phyloP scores from a whole-genome alignment of 2,113 vertebrate genomes.

The Recurvirostra avosetta region DNA sequence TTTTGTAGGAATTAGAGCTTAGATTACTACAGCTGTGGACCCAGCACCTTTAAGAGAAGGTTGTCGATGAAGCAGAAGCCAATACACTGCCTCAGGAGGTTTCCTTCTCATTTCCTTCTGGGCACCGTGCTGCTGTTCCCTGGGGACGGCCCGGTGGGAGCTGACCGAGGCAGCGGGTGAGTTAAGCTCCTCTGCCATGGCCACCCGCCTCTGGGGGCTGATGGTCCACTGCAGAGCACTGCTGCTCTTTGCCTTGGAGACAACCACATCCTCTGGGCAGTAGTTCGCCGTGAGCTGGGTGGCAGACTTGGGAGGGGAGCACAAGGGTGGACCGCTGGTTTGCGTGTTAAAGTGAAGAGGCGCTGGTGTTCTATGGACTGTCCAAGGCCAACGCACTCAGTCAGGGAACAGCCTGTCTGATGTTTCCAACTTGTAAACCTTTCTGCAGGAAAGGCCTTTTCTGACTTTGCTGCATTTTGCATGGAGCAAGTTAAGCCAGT shows the following conservation, averaged over 20 bases:
- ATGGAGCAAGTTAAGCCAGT: neutral
- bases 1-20: neutral
- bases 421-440: neutral
- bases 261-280: conserved; percentile 50
- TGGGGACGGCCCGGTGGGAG: conserved; percentile 59
- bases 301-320: conserved; percentile 19
- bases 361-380: neutral
- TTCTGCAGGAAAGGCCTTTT: neutral
- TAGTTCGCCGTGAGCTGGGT: conserved; percentile 72
- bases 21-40: neutral
- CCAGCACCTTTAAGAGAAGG: neutral
- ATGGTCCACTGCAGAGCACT: conserved; percentile 72
- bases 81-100: rapidly evolving
- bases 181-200: conserved; percentile 67
- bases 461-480: neutral
- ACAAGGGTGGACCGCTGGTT: neutral
- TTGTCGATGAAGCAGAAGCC: rapidly evolving
- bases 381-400: neutral
- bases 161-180: conserved; percentile 68
- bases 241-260: conserved; percentile 76
- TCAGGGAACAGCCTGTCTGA: neutral
- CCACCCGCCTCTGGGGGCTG: conserved; percentile 65
- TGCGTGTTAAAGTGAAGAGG: neutral
- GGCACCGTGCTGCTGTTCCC: neutral
- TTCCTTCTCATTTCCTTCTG: neutral